phyloP scores from a whole-genome alignment of 1,140 invertebrate genomes.

The Calephelis nemesis region DNA sequence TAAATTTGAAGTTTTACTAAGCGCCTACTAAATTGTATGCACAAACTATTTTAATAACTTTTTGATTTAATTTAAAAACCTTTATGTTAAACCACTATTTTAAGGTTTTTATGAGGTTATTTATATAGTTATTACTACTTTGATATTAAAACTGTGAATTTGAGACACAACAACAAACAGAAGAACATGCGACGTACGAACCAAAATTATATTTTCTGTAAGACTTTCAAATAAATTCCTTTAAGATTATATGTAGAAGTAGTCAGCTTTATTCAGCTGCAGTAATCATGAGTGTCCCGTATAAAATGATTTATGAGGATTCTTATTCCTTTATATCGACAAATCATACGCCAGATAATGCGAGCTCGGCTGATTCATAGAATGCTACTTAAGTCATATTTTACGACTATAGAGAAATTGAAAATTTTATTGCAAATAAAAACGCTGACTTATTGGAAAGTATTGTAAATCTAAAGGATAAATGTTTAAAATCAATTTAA shows the following conservation, averaged over 20 bases:
- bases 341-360: slow-evolving; percentile 56
- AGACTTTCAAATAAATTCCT: no score
- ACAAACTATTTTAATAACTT: no score
- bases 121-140: no score
- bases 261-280: slow-evolving; percentile 48
- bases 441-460: slow-evolving; percentile 22
- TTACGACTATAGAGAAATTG: slow-evolving; percentile 64
- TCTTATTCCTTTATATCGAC: slow-evolving; percentile 56
- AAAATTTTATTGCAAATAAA: slow-evolving; percentile 72
- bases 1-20: no score
- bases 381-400: slow-evolving; percentile 54
- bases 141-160: no score
- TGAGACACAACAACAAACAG: no score
- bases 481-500: slow-evolving; percentile 1
- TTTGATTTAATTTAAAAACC: no score
- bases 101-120: no score
- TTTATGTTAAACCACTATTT: no score
- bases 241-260: background rate
- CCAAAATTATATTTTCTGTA: no score
- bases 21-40: no score
- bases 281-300: slow-evolving; percentile 59
- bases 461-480: slow-evolving; percentile 33
- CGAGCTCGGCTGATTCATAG: slow-evolving; percentile 49
- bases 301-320: slow-evolving; percentile 60
- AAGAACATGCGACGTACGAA: no score